These are phyloP conservation scores for Pseudorectes ferrugineus DNA, from an alignment of 2,113 vertebrate species.

Conservation along the genomic window DNA sequence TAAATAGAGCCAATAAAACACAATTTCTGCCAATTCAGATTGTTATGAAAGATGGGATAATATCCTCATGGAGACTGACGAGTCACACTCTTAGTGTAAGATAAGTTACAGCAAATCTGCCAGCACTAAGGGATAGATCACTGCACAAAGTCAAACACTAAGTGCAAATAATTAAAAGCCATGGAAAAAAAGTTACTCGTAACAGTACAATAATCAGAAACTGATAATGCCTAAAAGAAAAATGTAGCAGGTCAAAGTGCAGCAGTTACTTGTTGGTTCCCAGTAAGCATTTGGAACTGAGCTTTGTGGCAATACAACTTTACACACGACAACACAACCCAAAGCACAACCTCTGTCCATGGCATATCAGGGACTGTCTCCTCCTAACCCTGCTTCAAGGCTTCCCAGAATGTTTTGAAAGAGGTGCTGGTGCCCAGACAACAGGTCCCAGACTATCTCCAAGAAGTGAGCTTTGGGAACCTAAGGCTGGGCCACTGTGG, in stretches of 20 bases:
- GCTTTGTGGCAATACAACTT: not conserved
- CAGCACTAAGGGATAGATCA: not conserved
- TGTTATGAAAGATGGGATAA: not conserved
- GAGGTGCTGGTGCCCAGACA: not conserved
- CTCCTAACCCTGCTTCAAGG: not conserved
- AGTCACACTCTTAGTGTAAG: not conserved
- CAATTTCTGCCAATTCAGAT: not conserved
- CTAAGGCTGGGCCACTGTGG: not conserved
- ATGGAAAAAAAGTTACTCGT: not conserved
- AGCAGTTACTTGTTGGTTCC: not conserved
- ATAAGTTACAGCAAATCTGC: not conserved
- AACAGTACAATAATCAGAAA: not conserved
- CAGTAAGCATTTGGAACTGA: not conserved
- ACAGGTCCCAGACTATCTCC: not conserved
- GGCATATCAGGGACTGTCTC: accelerated
- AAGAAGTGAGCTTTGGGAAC: not conserved
- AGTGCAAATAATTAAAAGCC: not conserved
- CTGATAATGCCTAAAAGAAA: not conserved
- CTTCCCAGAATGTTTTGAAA: not conserved
- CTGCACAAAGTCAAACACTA: not conserved
- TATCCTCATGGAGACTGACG: not conserved
- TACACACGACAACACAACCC: accelerated
- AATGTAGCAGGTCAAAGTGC: not conserved
- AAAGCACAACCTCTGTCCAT: accelerated
- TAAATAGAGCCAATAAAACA: not conserved